Percentiles rank a stretch among this genome's conserved stretches.
Conservation (phyloP, 2,113 vertebrate genomes). For the Salvelinus alpinus region DNA sequence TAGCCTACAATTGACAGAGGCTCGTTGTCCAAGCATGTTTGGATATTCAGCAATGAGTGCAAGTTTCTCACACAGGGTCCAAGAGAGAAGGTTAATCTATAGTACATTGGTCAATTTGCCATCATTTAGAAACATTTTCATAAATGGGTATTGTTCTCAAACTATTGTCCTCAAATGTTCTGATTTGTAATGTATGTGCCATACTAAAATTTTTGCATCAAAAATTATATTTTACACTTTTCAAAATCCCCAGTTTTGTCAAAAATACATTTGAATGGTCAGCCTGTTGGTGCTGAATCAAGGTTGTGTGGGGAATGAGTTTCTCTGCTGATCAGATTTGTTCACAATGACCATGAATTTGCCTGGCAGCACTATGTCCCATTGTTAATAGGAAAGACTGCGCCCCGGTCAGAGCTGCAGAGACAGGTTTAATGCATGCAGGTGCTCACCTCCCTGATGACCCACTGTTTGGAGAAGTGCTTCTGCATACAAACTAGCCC, state of each 20-base stretch:
- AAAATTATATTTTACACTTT: neutral
- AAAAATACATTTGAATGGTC: neutral
- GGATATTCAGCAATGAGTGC: neutral
- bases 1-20: neutral
- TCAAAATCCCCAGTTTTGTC: neutral
- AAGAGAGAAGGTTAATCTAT: neutral
- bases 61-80: neutral
- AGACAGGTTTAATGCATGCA: conserved; percentile 40
- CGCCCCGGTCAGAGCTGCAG: conserved; percentile 16
- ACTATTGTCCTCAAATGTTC: too few species aligned
- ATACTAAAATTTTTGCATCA: neutral
- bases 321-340: neutral
- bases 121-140: too few species aligned
- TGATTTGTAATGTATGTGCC: too few species aligned
- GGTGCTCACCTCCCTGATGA: conserved; percentile 39
- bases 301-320: neutral
- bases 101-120: too few species aligned
- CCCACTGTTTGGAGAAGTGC: conserved; percentile 40
- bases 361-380: neutral
- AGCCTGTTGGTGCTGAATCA: neutral
- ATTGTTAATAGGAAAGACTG: neutral
- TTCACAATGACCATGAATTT: conserved; percentile 2
- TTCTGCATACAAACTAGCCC: conserved; percentile 51
- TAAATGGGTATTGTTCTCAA: too few species aligned
- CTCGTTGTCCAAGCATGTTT: neutral